These are phyloP conservation scores for Limnephilus lunatus DNA, from an alignment of 2,888 invertebrate genomes.

Conservation along the genomic window DNA sequence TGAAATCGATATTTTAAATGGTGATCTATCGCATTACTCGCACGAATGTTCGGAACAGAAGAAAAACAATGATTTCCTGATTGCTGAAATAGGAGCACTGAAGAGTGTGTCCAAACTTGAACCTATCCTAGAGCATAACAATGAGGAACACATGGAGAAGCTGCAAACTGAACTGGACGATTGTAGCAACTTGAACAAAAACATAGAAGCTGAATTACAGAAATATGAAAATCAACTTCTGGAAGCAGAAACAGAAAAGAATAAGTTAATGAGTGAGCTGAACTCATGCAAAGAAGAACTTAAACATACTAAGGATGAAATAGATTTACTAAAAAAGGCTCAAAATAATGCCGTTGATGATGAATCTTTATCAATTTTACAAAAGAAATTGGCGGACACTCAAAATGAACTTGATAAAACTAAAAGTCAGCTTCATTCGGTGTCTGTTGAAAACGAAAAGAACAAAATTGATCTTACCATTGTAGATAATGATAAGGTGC, in stretches of 20 bases:
- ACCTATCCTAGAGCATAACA: constrained; percentile 83
- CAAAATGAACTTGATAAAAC: constrained; percentile 73
- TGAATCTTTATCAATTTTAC: constrained; percentile 68
- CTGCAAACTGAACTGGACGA: constrained; percentile 83
- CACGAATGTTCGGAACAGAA: constrained; percentile 81
- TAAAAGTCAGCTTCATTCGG: constrained; percentile 71
- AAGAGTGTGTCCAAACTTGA: constrained; percentile 82
- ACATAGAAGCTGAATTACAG: constrained; percentile 79
- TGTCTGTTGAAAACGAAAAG: constrained; percentile 75
- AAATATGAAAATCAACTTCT: constrained; percentile 78
- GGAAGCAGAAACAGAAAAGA: constrained; percentile 73
- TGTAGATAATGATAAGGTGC: constrained; percentile 76
- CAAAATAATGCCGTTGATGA: constrained; percentile 68
- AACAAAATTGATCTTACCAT: constrained; percentile 76
- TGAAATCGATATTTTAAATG: constrained; percentile 75
- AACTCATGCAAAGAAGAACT: constrained; percentile 75
- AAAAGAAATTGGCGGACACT: constrained; percentile 71
- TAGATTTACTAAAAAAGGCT: constrained; percentile 69
- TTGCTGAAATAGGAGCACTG: constrained; percentile 81
- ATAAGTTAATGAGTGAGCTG: constrained; percentile 76
- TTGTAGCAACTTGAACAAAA: constrained; percentile 77
- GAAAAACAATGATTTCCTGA: constrained; percentile 84
- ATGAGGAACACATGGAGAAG: constrained; percentile 81
- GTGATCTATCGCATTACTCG: constrained; percentile 77
- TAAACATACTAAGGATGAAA: constrained; percentile 72